A percentile compares a stretch with the other conserved stretches of the same genome.
phyloP scores from a whole-genome alignment of 2,888 invertebrate species.

The Tetragonula carbonaria region DNA sequence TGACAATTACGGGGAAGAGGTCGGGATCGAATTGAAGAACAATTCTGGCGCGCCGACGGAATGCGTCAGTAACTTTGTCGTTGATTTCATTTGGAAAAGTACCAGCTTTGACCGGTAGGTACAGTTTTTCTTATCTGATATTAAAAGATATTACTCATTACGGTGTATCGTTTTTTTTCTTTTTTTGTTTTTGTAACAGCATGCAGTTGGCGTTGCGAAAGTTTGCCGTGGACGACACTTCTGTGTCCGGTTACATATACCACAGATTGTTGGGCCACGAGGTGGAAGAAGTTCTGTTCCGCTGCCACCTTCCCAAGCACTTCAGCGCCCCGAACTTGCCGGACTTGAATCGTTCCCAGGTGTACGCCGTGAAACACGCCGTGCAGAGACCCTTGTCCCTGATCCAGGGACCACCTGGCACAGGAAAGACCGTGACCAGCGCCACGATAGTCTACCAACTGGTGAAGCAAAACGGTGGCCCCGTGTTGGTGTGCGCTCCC shows the following conservation, averaged over 20 bases:
- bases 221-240: conserved; percentile 98
- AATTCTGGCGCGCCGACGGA: conserved; percentile 96
- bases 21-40: conserved; percentile 97
- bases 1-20: conserved; percentile 98
- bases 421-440: conserved; percentile 99
- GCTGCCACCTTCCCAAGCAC: conserved; percentile 96
- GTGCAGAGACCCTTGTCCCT: conserved; percentile 97
- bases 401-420: conserved; percentile 99
- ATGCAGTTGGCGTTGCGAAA: conserved; percentile 98
- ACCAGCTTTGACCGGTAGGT: conserved; percentile 96
- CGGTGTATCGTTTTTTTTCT: background rate
- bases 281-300: conserved; percentile 96
- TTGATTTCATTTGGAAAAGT: conserved; percentile 99
- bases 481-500: conserved; percentile 98
- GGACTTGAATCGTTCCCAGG: conserved; percentile 98
- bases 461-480: conserved; percentile 96
- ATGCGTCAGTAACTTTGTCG: conserved; percentile 97
- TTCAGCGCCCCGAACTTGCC: conserved; percentile 99
- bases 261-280: conserved; percentile 97
- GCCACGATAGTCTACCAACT: conserved; percentile 99
- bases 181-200: conserved; percentile 84
- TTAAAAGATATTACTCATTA: background rate
- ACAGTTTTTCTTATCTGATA: background rate
- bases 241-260: conserved; percentile 99
- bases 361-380: conserved; percentile 99